Evolutionary conservation across 2,113 vertebrate species (phyloP).

Genomic region (Columba livia): DNA sequence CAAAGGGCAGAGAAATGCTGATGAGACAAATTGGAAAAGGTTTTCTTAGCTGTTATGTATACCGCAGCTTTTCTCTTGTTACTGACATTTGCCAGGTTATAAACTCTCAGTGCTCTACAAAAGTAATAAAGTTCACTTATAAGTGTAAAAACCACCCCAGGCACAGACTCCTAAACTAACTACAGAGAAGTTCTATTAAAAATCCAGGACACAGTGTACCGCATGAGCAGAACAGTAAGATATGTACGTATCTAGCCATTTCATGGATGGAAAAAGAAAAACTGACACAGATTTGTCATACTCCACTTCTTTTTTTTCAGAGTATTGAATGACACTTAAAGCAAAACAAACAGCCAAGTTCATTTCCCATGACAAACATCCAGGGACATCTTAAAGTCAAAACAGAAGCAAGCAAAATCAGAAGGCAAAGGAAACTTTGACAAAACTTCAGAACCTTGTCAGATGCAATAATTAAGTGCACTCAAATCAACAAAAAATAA

Average conservation of each 20-base stretch:
- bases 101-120: background rate
- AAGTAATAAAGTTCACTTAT: background rate
- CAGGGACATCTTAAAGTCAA: slow-evolving; percentile 47
- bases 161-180: background rate
- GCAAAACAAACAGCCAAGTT: slow-evolving; percentile 33
- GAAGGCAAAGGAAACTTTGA: slow-evolving; percentile 6
- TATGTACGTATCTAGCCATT: slow-evolving; percentile 15
- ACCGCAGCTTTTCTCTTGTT: background rate
- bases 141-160: background rate
- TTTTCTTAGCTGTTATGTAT: background rate
- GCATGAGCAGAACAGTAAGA: background rate
- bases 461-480: slow-evolving; percentile 2
- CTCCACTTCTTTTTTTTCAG: slow-evolving; percentile 14
- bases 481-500: background rate
- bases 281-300: background rate
- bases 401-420: slow-evolving; percentile 57
- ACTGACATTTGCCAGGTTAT: slow-evolving; percentile 8
- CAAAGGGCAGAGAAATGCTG: background rate
- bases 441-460: slow-evolving; percentile 31
- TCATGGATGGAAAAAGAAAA: slow-evolving; percentile 51
- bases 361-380: slow-evolving; percentile 43
- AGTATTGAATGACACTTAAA: slow-evolving; percentile 36
- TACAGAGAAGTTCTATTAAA: background rate
- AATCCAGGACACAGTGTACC: background rate
- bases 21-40: background rate